These are phyloP conservation scores for Agrochola macilenta DNA, from an alignment of 2,888 invertebrate genomes.

Conservation along the genomic window DNA sequence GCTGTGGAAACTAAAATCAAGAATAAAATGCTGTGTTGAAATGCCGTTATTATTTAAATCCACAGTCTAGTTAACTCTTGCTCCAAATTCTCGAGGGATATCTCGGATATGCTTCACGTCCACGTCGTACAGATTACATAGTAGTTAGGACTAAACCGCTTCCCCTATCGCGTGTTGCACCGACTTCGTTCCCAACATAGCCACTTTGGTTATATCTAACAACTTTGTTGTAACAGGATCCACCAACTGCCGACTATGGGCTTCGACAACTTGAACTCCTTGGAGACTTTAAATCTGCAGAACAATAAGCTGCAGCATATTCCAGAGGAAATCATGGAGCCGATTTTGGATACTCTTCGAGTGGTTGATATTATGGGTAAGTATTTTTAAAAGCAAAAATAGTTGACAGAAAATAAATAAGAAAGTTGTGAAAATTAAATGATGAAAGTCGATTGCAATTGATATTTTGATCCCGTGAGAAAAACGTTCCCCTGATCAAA, in stretches of 20 bases:
- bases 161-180: slow-evolving; percentile 25
- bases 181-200: slow-evolving; percentile 37
- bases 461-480: background rate
- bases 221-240: slow-evolving; percentile 91
- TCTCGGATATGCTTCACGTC: slow-evolving; percentile 16
- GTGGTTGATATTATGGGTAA: slow-evolving; percentile 97
- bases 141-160: slow-evolving; percentile 27
- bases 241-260: slow-evolving; percentile 95
- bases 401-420: background rate
- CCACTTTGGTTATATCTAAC: slow-evolving; percentile 35
- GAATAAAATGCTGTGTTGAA: background rate
- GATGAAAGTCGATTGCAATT: background rate
- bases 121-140: slow-evolving; percentile 17
- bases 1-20: background rate
- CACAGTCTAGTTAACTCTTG: background rate
- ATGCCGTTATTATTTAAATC: slow-evolving; percentile 3
- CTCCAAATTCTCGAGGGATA: slow-evolving; percentile 23
- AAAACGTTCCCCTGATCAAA: background rate
- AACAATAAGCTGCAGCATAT: slow-evolving; percentile 96
- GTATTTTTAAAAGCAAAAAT: slow-evolving; percentile 47
- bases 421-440: background rate
- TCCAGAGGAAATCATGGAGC: slow-evolving; percentile 97
- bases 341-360: slow-evolving; percentile 95
- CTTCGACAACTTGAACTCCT: slow-evolving; percentile 96
- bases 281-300: slow-evolving; percentile 96